Base-by-base conservation (phyloP, 2,888 invertebrate species). In the Apamea epomidion region DNA sequence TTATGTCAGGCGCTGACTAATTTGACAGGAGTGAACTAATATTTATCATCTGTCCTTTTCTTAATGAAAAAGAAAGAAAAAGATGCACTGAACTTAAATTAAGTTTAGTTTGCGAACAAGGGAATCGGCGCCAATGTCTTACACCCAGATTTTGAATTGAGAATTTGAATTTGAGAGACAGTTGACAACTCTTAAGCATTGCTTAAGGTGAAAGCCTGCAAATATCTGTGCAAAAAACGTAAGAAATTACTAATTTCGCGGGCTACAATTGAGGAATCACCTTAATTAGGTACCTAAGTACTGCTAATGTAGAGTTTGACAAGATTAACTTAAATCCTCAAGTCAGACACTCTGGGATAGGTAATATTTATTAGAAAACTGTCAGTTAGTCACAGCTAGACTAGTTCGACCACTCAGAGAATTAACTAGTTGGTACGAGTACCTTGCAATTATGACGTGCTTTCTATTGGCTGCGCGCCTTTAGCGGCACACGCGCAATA, bases 381-480 rank as follows among this genome's bases (percentile, higher is more conserved):
- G 18, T 37, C 51, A 29, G 32, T 51, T 29, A 75, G 51, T 51
- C 29, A 62, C 25, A 25, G 16, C 12, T n/a, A 21, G 3, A 42
- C 62, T 64, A 45, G 62, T 37, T 60, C 65, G 65, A 71, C 48
- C 58, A 42, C 69, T 64, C 62, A 25, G 48, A 25, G 45, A 62
- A 81, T 25, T 75, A 69, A 29, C 25, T 54, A 48, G n/a, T 48
- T 32, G n/a, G 37, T 72, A 65, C 32, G 32, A 32, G 2, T 32
- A 32, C 65, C 32, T 29, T 51, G 37, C 64, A 79, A 76, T 76
- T 77, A 77, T 70, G 62, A 81, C 62, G 54, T 82, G 54, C 68
- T 83, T 77, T 83, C 78, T 65, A 77, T 77, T 70, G 45, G 32
- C 62, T 68, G 32, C 29, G 12, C 54, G 32, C 69, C 82, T 65